Evolutionary conservation across 2,888 invertebrate species (phyloP).

Genomic region (Magallana nippona): DNA sequence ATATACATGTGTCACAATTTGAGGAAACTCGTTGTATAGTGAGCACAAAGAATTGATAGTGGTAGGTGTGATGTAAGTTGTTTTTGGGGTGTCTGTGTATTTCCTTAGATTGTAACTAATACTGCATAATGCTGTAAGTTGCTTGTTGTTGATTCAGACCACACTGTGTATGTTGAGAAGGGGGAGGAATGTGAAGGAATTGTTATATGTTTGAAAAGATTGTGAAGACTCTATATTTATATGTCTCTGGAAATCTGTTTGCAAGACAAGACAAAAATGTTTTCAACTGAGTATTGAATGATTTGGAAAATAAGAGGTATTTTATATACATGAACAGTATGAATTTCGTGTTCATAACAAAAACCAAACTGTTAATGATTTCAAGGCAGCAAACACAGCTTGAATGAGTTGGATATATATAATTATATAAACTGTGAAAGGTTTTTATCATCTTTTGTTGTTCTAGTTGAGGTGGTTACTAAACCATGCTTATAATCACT

Average conservation of each 20-base stretch:
- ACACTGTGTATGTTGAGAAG: conserved; percentile 9
- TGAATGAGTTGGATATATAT: conserved; percentile 31
- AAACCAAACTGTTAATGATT: conserved; percentile 31
- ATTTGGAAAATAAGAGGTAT: conserved; percentile 33
- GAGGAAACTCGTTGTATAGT: background rate
- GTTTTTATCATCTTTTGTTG: conserved; percentile 31
- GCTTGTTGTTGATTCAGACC: conserved; percentile 16
- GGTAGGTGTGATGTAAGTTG: conserved; percentile 1
- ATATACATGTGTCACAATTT: background rate
- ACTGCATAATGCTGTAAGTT: conserved; percentile 26
- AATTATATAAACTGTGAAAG: conserved; percentile 4
- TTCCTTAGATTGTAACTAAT: conserved; percentile 28
- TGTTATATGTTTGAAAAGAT: conserved; percentile 13
- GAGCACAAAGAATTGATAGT: background rate
- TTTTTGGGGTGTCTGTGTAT: conserved; percentile 25
- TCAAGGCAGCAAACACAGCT: conserved; percentile 35
- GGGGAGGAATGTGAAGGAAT: conserved; percentile 11
- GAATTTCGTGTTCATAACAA: conserved; percentile 33
- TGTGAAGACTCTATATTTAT: conserved; percentile 32
- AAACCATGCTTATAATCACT: conserved; percentile 20
- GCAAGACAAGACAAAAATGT: conserved; percentile 18
- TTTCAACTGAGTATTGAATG: conserved; percentile 30
- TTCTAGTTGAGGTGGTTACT: conserved; percentile 1
- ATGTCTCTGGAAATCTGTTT: conserved; percentile 21
- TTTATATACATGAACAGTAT: conserved; percentile 31